Percentiles rank a stretch among this genome's conserved stretches.
Conservation (phyloP, 2,113 vertebrate species). For the Psittacula cyanocephala region DNA sequence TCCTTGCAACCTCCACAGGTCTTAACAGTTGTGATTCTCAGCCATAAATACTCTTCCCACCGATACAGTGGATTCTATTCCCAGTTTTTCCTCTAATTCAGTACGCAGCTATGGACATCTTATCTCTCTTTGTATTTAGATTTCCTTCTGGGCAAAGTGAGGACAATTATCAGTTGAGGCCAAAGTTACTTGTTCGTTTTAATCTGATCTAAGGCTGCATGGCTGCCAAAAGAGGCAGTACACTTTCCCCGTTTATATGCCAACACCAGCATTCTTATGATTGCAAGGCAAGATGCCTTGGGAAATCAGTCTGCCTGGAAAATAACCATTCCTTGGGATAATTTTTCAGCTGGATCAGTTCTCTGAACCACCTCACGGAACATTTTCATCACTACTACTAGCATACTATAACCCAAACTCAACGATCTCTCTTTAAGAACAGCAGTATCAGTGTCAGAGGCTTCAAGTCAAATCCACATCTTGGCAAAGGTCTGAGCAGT, state of each 20-base stretch:
- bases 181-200: neutral
- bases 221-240: neutral
- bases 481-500: neutral
- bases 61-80: neutral
- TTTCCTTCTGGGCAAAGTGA: neutral
- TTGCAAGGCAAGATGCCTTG: neutral
- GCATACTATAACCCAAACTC: neutral
- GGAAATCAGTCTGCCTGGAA: neutral
- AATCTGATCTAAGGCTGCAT: neutral
- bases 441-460: neutral
- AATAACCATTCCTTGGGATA: neutral
- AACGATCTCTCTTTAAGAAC: neutral
- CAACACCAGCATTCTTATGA: neutral
- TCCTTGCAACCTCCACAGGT: neutral
- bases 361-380: neutral
- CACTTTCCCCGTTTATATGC: neutral
- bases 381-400: neutral
- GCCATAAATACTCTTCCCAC: neutral
- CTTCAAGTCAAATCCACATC: neutral
- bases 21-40: neutral
- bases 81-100: neutral
- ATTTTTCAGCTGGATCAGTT: neutral
- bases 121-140: neutral
- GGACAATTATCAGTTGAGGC: neutral
- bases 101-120: neutral